Evolutionary conservation across 2,113 vertebrate genomes (phyloP).

Genomic region (Gnathochromis pfefferi): DNA sequence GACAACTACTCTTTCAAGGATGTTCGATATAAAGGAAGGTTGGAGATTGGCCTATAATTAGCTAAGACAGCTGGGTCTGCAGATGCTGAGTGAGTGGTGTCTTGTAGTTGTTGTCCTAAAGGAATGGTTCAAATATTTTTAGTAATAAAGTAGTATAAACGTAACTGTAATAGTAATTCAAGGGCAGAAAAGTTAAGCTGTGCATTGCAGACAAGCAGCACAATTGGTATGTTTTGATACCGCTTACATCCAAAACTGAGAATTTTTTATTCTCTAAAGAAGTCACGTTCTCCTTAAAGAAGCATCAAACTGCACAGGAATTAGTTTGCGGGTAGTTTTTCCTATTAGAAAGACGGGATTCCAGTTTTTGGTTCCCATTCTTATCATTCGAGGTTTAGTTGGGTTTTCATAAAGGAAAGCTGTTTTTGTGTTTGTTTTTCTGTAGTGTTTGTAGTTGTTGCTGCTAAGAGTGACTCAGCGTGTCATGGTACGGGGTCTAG

Average conservation of each 20-base stretch:
- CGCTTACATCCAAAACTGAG: neutral
- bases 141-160: neutral
- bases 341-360: neutral
- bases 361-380: neutral
- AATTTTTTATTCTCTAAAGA: neutral
- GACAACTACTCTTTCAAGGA: neutral
- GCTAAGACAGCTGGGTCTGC: neutral
- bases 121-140: neutral
- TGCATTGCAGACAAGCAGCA: neutral
- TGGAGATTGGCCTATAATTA: neutral
- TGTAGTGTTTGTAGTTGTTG: neutral
- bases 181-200: neutral
- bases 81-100: neutral
- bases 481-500: neutral
- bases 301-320: neutral
- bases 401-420: neutral
- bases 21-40: neutral
- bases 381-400: accelerated
- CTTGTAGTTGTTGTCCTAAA: neutral
- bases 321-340: accelerated
- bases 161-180: neutral
- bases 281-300: neutral
- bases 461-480: neutral
- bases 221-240: neutral
- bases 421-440: neutral